Conservation (phyloP, 2,797 vertebrate genomes). For the Coendou prehensilis region DNA sequence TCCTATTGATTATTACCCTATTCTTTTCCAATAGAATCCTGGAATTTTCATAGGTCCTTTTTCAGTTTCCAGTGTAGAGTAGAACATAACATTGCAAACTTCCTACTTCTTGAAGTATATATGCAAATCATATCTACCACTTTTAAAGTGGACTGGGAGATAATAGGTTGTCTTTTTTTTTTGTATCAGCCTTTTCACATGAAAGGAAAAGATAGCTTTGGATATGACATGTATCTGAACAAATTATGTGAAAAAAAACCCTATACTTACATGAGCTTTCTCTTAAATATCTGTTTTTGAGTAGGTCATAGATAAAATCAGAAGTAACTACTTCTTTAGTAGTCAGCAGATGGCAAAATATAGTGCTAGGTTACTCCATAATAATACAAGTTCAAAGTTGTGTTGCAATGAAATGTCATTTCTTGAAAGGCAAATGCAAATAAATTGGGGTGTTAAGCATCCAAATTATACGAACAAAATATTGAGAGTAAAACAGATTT, state of each 20-base stretch:
- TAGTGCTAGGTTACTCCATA: neutral
- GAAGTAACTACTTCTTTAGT: neutral
- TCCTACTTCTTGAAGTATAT: neutral
- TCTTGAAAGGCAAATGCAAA: conserved; percentile 31
- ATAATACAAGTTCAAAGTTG: conserved; percentile 38
- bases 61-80: neutral
- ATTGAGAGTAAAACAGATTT: conserved; percentile 33
- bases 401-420: conserved; percentile 3
- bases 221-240: neutral
- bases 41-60: neutral
- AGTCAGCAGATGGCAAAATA: conserved; percentile 13
- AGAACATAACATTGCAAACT: conserved; percentile 46
- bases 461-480: conserved; percentile 57
- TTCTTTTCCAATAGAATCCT: neutral
- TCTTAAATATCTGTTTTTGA: conserved; percentile 41
- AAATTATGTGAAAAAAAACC: conserved; percentile 2
- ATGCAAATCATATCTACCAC: neutral
- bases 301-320: neutral
- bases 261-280: neutral
- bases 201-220: neutral
- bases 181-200: neutral
- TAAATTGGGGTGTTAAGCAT: neutral
- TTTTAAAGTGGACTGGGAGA: neutral
- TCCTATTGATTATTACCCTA: neutral
- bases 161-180: neutral